phyloP scores from a whole-genome alignment of 2,113 vertebrate species.

The Calyptommatus sinebrachiatus region DNA sequence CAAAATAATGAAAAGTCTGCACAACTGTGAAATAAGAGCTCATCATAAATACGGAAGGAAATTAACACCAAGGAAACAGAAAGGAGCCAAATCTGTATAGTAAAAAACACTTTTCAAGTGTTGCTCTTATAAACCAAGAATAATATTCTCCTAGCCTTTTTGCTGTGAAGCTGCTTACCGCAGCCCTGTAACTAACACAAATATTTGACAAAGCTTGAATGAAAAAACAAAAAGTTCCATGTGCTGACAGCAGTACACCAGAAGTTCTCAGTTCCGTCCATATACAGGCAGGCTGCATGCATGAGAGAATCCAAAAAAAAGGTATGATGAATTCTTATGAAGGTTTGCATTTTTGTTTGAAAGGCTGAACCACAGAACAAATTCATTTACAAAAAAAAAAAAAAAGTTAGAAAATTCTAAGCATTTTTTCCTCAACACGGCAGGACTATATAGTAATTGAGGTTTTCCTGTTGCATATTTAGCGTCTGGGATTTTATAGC shows the following conservation, averaged over 20 bases:
- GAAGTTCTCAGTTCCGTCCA: conserved; percentile 28
- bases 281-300: conserved; percentile 26
- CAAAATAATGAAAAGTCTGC: too few species aligned
- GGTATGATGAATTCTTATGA: conserved; percentile 34
- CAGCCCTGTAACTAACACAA: conserved; percentile 23
- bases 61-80: neutral
- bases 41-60: neutral
- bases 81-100: neutral
- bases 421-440: conserved; percentile 31
- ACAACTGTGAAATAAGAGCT: neutral
- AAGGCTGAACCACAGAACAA: conserved; percentile 36
- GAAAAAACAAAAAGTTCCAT: conserved; percentile 1
- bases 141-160: conserved; percentile 24
- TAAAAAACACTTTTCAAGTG: neutral
- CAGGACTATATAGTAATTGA: conserved; percentile 30
- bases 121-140: neutral
- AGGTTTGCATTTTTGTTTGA: conserved; percentile 32
- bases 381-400: conserved; percentile 42
- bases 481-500: conserved; percentile 37
- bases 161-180: conserved; percentile 11
- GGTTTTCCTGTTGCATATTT: conserved; percentile 46
- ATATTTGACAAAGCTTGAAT: conserved; percentile 25
- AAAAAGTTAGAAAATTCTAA: conserved; percentile 43
- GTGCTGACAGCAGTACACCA: conserved; percentile 40
- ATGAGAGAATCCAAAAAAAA: conserved; percentile 46